A percentile compares a stretch with the other conserved stretches of the same genome.
Evolutionary conservation across 1,140 invertebrate species (phyloP).

Genomic region (Drosophila watanabei): DNA sequence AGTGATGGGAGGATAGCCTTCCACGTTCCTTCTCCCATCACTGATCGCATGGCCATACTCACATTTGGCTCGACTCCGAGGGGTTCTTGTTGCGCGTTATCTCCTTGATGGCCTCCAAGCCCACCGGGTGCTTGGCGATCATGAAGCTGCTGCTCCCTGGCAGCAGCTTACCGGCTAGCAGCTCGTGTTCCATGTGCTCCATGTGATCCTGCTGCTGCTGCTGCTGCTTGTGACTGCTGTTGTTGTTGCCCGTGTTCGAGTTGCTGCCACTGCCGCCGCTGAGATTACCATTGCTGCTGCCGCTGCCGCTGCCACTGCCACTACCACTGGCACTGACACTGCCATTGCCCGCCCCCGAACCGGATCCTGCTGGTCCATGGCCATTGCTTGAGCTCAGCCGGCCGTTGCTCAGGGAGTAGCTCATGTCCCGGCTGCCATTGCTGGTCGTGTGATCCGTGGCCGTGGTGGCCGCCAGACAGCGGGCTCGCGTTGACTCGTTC

Average conservation of each 20-base stretch:
- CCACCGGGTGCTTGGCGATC: constrained; percentile 84
- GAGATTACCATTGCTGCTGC: constrained; percentile 78
- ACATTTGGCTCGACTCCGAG: constrained; percentile 85
- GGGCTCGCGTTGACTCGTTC: constrained; percentile 87
- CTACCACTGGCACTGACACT: constrained; percentile 28
- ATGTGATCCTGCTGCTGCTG: constrained; percentile 52
- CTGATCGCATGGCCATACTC: constrained; percentile 48
- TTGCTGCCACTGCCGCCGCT: constrained; percentile 81
- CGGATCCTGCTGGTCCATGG: constrained; percentile 17
- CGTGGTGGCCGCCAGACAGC: constrained; percentile 44
- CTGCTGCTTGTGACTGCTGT: constrained; percentile 55
- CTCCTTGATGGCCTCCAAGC: constrained; percentile 85
- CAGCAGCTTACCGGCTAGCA: constrained; percentile 60
- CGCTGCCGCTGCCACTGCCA: constrained; percentile 37
- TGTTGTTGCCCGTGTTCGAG: constrained; percentile 82
- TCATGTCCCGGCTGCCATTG: constrained; percentile 71
- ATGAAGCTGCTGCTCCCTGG: constrained; percentile 79
- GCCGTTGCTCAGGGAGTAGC: constrained; percentile 58
- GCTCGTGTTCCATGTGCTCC: constrained; percentile 51
- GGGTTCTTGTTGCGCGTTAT: constrained; percentile 85
- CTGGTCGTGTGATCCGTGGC: constrained; percentile 65
- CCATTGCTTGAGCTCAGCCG: constrained; percentile 72
- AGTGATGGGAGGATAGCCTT: constrained; percentile 1
- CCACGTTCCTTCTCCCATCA: constrained; percentile 5
- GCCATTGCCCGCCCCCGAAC: constrained; percentile 27